phyloP scores from a whole-genome alignment of 2,113 vertebrate genomes.

The Zootoca vivipara region DNA sequence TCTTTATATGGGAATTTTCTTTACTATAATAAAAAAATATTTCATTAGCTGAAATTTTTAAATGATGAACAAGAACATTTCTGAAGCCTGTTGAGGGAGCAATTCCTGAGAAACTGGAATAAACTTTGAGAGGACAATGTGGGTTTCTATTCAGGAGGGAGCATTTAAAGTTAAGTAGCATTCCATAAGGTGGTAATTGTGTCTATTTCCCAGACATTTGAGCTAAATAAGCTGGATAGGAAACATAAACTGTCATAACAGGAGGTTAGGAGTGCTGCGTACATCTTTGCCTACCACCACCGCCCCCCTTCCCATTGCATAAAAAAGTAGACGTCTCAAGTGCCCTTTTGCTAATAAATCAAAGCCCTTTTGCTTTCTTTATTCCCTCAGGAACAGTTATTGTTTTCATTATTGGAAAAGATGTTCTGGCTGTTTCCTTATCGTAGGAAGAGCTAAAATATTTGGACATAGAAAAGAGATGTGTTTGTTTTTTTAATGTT shows the following conservation, averaged over 20 bases:
- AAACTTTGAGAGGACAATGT: constrained; percentile 78
- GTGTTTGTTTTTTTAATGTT: constrained; percentile 8
- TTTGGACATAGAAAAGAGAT: constrained; percentile 13
- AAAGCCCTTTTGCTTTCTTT: constrained; percentile 50
- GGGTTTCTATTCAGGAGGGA: constrained; percentile 75
- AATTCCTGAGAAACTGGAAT: constrained; percentile 79
- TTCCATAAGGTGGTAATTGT: constrained; percentile 82
- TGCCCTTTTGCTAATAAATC: constrained; percentile 68
- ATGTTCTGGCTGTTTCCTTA: constrained; percentile 32
- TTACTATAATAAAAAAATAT: constrained; percentile 75
- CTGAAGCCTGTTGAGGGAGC: constrained; percentile 74
- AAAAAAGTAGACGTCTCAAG: constrained; percentile 66
- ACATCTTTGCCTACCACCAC: constrained; percentile 61
- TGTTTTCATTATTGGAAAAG: constrained; percentile 60
- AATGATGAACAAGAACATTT: constrained; percentile 77
- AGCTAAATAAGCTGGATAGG: constrained; percentile 78
- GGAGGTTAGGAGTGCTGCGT: constrained; percentile 68
- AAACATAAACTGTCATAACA: constrained; percentile 80
- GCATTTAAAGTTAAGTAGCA: constrained; percentile 80
- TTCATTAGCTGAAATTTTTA: constrained; percentile 78
- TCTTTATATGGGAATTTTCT: constrained; percentile 77
- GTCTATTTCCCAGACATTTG: constrained; percentile 78
- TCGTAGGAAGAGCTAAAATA: constrained; percentile 21
- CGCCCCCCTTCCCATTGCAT: constrained; percentile 35
- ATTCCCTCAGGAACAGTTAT: constrained; percentile 54